A percentile compares a stretch with the other conserved stretches of the same genome.
Evolutionary conservation across 1,140 invertebrate species (phyloP).

Genomic region (Drosophila tsacasi): DNA sequence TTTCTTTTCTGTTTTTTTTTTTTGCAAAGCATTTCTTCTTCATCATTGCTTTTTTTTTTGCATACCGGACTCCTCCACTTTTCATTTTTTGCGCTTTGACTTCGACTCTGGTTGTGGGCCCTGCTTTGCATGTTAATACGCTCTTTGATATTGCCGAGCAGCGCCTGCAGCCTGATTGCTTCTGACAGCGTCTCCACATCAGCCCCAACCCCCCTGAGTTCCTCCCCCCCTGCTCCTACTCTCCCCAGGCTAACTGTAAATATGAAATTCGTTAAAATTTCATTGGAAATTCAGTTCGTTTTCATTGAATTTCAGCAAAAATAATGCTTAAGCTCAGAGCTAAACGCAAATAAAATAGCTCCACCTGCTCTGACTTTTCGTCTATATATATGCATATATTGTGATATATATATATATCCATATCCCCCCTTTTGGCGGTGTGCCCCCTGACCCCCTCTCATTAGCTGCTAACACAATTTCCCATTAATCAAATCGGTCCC

Average conservation of each 20-base stretch:
- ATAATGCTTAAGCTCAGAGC: constrained; percentile 36
- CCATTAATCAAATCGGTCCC: constrained; percentile 51
- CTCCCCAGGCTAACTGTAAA: constrained; percentile 41
- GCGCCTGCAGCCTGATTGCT: constrained; percentile 80
- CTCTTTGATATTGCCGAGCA: constrained; percentile 79
- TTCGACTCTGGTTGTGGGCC: constrained; percentile 51
- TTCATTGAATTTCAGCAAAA: constrained; percentile 39
- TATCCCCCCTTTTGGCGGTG: not conserved
- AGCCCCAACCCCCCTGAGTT: not conserved
- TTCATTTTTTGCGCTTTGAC: constrained; percentile 44
- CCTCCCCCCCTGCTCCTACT: no score
- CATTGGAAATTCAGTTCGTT: constrained; percentile 52
- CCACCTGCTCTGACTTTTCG: constrained; percentile 17
- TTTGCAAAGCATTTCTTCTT: constrained; percentile 1
- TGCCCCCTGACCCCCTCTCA: constrained; percentile 18
- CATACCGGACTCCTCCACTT: constrained; percentile 1
- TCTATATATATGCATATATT: constrained; percentile 2
- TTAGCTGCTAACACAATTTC: constrained; percentile 51
- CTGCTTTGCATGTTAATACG: constrained; percentile 83
- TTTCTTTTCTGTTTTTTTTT: constrained; percentile 17
- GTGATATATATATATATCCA: constrained; percentile 1
- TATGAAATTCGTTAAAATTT: constrained; percentile 60
- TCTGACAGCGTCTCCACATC: constrained; percentile 59
- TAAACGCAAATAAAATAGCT: constrained; percentile 30
- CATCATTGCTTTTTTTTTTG: constrained; percentile 10